phyloP scores from a whole-genome alignment of 2,888 invertebrate species.

The Zhuqinia jingwanae region DNA sequence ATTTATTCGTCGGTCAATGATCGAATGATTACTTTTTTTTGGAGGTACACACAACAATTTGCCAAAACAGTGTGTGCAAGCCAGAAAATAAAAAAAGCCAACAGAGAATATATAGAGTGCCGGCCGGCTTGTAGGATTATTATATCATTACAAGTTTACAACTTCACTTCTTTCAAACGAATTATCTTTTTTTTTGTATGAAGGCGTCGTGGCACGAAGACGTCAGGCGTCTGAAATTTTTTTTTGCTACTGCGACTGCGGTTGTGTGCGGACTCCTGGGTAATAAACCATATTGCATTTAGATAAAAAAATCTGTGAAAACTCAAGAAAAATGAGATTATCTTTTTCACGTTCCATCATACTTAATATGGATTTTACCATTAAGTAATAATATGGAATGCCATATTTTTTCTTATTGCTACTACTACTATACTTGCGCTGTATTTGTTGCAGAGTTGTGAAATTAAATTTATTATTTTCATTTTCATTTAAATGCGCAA shows the following conservation, averaged over 20 bases:
- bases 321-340: neutral
- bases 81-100: too few species aligned
- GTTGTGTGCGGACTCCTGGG: constrained; percentile 4
- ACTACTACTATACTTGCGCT: neutral
- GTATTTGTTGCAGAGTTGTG: constrained; percentile 10
- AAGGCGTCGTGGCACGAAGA: constrained; percentile 15
- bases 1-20: constrained; percentile 58
- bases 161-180: neutral
- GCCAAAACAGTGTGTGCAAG: neutral
- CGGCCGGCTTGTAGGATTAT: constrained; percentile 29
- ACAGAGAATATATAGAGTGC: too few species aligned
- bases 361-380: neutral
- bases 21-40: constrained; percentile 62
- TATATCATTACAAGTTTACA: neutral
- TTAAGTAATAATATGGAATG: neutral
- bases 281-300: constrained; percentile 17
- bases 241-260: constrained; percentile 58
- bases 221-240: constrained; percentile 42
- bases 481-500: constrained; percentile 7
- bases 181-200: neutral
- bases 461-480: constrained; percentile 41
- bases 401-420: neutral
- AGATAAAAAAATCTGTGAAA: constrained; percentile 23
- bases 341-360: constrained; percentile 16
- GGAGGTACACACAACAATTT: constrained; percentile 36